Conservation (phyloP, 2,797 vertebrate genomes). For the Pelodytes ibericus region DNA sequence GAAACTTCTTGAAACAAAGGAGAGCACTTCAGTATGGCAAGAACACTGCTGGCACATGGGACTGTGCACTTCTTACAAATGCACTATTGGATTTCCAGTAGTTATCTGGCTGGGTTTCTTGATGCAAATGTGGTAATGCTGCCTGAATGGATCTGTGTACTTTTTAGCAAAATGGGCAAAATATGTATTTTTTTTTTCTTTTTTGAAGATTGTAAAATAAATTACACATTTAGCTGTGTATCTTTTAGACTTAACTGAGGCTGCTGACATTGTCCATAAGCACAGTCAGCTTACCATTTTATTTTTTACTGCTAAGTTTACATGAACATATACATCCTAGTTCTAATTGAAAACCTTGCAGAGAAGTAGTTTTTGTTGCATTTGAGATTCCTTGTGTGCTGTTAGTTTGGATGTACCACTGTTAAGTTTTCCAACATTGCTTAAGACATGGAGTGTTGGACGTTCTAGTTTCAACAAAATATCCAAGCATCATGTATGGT, state of each 20-base stretch:
- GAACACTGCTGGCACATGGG: conserved; percentile 69
- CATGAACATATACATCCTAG: conserved; percentile 58
- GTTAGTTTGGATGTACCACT: conserved; percentile 16
- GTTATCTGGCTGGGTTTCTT: conserved; percentile 71
- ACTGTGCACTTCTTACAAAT: conserved; percentile 65
- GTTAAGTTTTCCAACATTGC: not conserved
- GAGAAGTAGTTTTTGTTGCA: not conserved
- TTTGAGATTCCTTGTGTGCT: too few species aligned
- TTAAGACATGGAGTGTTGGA: conserved; percentile 4
- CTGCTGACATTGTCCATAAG: conserved; percentile 55
- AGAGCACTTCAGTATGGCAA: conserved; percentile 80
- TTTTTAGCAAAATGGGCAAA: conserved; percentile 62
- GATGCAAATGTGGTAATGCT: conserved; percentile 61
- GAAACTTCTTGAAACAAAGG: conserved; percentile 73
- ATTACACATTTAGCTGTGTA: conserved; percentile 61
- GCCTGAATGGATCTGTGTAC: conserved; percentile 65
- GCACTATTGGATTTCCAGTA: conserved; percentile 57
- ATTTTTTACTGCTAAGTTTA: conserved; percentile 65
- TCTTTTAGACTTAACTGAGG: conserved; percentile 58
- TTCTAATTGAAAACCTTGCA: conserved; percentile 16
- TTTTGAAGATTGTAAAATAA: conserved; percentile 62
- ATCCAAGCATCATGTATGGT: not conserved
- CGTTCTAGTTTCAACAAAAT: not conserved
- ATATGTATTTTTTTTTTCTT: conserved; percentile 22
- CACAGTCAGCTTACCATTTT: conserved; percentile 58